Conservation (phyloP, 2,113 vertebrate genomes). For the Cyanoderma ruficeps region DNA sequence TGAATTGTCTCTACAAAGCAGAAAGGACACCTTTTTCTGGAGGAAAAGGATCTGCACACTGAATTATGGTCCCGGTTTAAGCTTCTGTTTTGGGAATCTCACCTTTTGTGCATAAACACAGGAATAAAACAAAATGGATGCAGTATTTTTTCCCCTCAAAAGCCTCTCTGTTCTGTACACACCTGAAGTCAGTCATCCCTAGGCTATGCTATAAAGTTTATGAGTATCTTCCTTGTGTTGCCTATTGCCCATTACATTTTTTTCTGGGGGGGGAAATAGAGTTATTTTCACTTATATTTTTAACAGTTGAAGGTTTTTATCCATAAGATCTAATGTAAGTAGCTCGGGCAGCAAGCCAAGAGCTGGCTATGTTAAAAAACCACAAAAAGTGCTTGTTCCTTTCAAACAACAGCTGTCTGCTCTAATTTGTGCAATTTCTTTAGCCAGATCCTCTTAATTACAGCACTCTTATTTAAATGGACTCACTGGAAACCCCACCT, state of each 20-base stretch:
- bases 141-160: background rate
- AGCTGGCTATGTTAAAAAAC: background rate
- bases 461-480: constrained; percentile 25
- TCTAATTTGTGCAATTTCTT: constrained; percentile 41
- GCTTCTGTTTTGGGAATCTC: background rate
- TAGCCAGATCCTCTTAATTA: constrained; percentile 41
- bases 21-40: background rate
- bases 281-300: background rate
- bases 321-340: background rate
- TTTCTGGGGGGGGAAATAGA: rapidly evolving
- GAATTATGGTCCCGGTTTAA: background rate
- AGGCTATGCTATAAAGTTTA: background rate
- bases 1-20: background rate
- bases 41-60: background rate
- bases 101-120: background rate
- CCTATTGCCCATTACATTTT: background rate
- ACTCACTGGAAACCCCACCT: background rate
- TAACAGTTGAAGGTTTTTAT: background rate
- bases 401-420: constrained; percentile 34
- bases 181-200: background rate
- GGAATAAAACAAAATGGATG: background rate
- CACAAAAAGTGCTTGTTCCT: background rate
- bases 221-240: background rate
- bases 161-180: background rate
- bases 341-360: constrained; percentile 8